These are phyloP conservation scores for Drosophila buzzatii DNA, from an alignment of 2,888 invertebrate species.

Conservation along the genomic window DNA sequence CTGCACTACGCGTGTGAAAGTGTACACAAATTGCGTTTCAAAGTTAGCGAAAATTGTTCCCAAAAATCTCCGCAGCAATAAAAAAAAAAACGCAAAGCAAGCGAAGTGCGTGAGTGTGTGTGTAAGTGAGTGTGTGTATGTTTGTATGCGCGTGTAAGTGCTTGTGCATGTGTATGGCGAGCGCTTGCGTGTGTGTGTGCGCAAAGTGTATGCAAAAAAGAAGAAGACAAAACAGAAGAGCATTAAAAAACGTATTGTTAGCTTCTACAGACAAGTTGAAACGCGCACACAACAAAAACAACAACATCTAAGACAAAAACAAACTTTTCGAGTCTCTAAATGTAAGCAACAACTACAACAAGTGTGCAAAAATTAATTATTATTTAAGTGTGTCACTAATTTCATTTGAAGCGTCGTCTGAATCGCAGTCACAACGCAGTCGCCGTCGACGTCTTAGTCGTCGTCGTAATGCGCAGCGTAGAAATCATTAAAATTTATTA, in stretches of 20 bases:
- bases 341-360: conserved; percentile 71
- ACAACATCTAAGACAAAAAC: conserved; percentile 25
- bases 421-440: conserved; percentile 45
- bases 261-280: conserved; percentile 62
- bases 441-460: conserved; percentile 27
- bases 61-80: conserved; percentile 56
- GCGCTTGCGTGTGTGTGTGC: conserved; percentile 61
- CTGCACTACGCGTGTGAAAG: conserved; percentile 59
- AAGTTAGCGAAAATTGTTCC: conserved; percentile 63
- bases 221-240: conserved; percentile 75
- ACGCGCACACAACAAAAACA: conserved; percentile 54
- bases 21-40: conserved; percentile 44
- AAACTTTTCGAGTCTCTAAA: conserved; percentile 44
- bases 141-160: conserved; percentile 48
- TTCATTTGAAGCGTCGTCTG: conserved; percentile 68
- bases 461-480: conserved; percentile 69
- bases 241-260: conserved; percentile 70
- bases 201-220: conserved; percentile 81
- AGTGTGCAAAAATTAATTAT: conserved; percentile 80
- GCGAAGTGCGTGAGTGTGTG: conserved; percentile 70
- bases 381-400: conserved; percentile 79
- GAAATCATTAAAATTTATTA: conserved; percentile 72
- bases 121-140: conserved; percentile 48
- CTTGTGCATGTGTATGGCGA: conserved; percentile 54
- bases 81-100: conserved; percentile 71